phyloP scores from a whole-genome alignment of 2,888 invertebrate species.

The Macroteleia sp. region DNA sequence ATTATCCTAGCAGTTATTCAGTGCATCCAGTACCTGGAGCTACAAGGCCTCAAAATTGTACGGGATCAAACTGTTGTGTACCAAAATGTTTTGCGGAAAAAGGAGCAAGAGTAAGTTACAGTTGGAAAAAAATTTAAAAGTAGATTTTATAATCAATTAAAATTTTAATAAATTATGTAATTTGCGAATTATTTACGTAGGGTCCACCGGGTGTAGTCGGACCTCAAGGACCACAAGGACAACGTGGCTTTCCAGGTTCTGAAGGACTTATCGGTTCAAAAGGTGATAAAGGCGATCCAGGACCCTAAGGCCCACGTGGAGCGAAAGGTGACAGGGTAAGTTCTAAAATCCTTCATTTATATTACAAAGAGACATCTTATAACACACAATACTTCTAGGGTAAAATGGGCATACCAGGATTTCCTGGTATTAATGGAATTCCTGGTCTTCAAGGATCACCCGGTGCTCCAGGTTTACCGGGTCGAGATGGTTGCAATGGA shows the following conservation, averaged over 20 bases:
- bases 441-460: constrained; percentile 89
- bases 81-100: constrained; percentile 96
- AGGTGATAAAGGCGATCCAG: constrained; percentile 94
- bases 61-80: constrained; percentile 88
- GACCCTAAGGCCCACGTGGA: constrained; percentile 92
- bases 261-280: constrained; percentile 95
- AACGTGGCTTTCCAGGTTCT: constrained; percentile 91
- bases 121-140: too few relatives aligned
- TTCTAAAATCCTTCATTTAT: constrained; percentile 28
- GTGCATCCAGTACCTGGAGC: constrained; percentile 84
- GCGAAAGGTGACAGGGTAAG: constrained; percentile 90
- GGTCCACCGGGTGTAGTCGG: constrained; percentile 91
- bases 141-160: too few relatives aligned
- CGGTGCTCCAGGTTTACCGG: constrained; percentile 91
- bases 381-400: constrained; percentile 85
- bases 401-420: constrained; percentile 94
- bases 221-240: constrained; percentile 89
- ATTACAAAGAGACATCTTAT: neutral
- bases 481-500: constrained; percentile 97
- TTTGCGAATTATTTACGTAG: constrained; percentile 83
- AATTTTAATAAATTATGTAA: neutral
- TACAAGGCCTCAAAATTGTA: constrained; percentile 86
- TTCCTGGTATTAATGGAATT: constrained; percentile 90
- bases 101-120: constrained; percentile 90
- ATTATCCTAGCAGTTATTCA: constrained; percentile 84